Percentiles rank a stretch among this genome's conserved stretches.
These are phyloP conservation scores for Trogon melanurus DNA, from an alignment of 2,113 vertebrate species.

Conservation along the genomic window DNA sequence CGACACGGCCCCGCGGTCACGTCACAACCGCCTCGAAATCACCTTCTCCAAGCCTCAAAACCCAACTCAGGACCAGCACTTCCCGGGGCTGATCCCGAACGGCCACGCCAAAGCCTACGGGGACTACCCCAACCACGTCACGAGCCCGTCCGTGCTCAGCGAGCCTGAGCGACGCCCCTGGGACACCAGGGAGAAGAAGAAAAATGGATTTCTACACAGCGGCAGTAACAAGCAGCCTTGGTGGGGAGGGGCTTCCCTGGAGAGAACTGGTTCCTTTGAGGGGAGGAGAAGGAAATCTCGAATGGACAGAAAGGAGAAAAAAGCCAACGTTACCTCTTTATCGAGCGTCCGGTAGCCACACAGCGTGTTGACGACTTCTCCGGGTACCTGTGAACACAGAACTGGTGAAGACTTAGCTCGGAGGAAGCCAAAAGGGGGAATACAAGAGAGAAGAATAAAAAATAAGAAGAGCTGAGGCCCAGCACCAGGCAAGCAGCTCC, in stretches of 20 bases:
- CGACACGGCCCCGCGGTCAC: accelerated
- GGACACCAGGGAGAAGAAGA: neutral
- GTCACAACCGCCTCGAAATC: neutral
- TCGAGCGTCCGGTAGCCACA: conserved; percentile 84
- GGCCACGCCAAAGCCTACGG: neutral
- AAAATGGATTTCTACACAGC: neutral
- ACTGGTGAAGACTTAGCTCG: neutral
- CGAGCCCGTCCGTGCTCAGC: accelerated
- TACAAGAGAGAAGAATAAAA: neutral
- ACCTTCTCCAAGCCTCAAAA: neutral
- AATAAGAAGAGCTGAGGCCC: neutral
- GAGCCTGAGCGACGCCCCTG: neutral
- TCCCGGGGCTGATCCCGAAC: neutral
- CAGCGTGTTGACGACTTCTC: conserved; percentile 86
- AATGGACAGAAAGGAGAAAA: neutral
- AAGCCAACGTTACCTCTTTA: conserved; percentile 71
- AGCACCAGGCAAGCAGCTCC: neutral
- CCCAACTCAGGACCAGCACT: neutral
- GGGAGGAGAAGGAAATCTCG: neutral
- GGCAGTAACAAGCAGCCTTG: neutral
- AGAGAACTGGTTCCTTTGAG: accelerated
- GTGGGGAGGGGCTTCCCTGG: neutral
- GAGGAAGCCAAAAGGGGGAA: neutral
- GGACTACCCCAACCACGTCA: neutral
- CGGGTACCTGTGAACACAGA: conserved; percentile 67